Percentiles rank a stretch among this genome's conserved stretches.
Evolutionary conservation across 2,113 vertebrate species (phyloP).

Genomic region (Myotis lucifugus): DNA sequence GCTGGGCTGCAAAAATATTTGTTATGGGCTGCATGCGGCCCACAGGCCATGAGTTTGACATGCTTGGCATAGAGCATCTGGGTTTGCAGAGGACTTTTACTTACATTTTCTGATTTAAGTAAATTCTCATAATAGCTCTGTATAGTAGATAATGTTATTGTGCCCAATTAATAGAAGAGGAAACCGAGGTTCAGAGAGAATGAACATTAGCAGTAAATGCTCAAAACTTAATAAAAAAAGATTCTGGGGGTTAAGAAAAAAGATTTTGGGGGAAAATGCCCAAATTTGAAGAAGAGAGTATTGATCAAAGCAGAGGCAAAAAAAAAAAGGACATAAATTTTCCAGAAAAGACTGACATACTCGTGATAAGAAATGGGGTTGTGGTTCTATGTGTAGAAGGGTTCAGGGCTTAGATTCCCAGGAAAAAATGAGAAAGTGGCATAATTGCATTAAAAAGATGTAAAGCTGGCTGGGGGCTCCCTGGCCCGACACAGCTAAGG

Average conservation of each 20-base stretch:
- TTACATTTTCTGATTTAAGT: background rate
- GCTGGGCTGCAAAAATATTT: too few species aligned
- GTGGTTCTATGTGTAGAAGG: background rate
- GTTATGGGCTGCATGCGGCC: too few species aligned
- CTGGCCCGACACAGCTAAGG: background rate
- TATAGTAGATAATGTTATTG: background rate
- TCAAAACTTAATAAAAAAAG: background rate
- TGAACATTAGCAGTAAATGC: background rate
- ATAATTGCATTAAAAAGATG: background rate
- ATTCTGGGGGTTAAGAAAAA: background rate
- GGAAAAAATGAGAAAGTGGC: background rate
- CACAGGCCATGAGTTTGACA: too few species aligned
- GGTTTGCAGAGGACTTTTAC: background rate
- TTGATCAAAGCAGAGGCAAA: background rate
- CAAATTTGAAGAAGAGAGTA: background rate
- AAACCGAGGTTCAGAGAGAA: conserved; percentile 7
- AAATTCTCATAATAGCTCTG: background rate
- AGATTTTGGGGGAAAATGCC: background rate
- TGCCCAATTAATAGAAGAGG: background rate
- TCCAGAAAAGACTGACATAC: background rate
- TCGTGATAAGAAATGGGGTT: background rate
- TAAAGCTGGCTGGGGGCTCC: background rate
- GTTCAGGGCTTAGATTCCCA: background rate
- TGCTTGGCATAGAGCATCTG: background rate
- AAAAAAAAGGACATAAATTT: background rate